Evolutionary conservation across 2,797 vertebrate species (phyloP).

Genomic region (Myotis vivesi): DNA sequence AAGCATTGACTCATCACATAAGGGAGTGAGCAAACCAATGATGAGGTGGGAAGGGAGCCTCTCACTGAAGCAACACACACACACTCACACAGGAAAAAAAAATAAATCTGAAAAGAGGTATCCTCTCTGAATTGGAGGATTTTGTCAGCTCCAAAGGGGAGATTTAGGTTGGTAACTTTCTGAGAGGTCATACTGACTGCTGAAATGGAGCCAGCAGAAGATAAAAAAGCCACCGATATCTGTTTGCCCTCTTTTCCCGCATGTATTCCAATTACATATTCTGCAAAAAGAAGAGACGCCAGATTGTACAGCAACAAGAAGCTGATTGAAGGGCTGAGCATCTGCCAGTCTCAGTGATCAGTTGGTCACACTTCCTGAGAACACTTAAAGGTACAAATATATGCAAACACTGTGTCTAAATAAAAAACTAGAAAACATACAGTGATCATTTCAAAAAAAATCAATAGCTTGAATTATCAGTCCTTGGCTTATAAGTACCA

Average conservation of each 20-base stretch:
- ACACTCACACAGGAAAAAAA: not conserved
- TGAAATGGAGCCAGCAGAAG: conserved; percentile 49
- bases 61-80: conserved; percentile 72
- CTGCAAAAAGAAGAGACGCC: conserved; percentile 40
- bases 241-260: conserved; percentile 33
- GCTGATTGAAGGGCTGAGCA: conserved; percentile 29
- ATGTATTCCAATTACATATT: conserved; percentile 50
- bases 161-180: conserved; percentile 50
- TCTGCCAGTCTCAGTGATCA: conserved; percentile 52
- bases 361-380: conserved; percentile 37
- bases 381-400: conserved; percentile 28
- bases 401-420: conserved; percentile 44
- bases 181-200: conserved; percentile 45
- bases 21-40: conserved; percentile 66
- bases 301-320: conserved; percentile 31
- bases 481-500: not conserved
- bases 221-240: not conserved
- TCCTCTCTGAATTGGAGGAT: conserved; percentile 36
- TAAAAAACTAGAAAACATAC: conserved; percentile 42
- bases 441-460: conserved; percentile 17
- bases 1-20: conserved; percentile 75
- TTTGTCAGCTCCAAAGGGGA: conserved; percentile 40
- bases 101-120: conserved; percentile 70
- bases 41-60: conserved; percentile 76
- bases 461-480: not conserved